Evolutionary conservation across 2,113 vertebrate species (phyloP).

Genomic region (Aviceda subcristata): DNA sequence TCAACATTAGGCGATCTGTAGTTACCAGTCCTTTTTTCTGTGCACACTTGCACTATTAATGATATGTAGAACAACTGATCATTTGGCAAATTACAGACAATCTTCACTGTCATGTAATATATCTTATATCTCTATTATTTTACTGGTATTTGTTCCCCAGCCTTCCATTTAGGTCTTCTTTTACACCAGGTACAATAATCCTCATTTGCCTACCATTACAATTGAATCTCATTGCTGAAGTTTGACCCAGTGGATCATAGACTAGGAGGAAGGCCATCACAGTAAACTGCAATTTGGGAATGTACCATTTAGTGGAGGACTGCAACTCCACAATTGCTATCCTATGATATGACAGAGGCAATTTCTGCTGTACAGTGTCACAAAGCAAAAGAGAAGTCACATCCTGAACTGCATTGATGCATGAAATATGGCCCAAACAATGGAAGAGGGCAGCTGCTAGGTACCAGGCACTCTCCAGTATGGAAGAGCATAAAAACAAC

Average conservation of each 20-base stretch:
- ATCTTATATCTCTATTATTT: not conserved
- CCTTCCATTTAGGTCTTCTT: not conserved
- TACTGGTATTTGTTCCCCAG: not conserved
- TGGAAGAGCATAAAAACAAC: not conserved
- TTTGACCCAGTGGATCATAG: not conserved
- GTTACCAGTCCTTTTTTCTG: not conserved
- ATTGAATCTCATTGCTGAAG: not conserved
- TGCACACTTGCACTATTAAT: not conserved
- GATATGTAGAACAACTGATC: not conserved
- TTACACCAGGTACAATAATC: not conserved
- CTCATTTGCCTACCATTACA: not conserved
- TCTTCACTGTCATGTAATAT: not conserved
- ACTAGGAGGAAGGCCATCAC: not conserved
- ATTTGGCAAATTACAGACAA: not conserved
- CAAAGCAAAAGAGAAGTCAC: not conserved
- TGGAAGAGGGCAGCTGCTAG: not conserved
- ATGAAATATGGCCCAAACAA: not conserved
- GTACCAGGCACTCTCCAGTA: not conserved
- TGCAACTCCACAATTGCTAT: not conserved
- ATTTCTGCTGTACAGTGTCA: not conserved
- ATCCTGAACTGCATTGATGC: not conserved
- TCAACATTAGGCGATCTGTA: not conserved
- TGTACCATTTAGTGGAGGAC: not conserved
- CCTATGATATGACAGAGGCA: not conserved
- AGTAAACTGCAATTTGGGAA: not conserved